Evolutionary conservation across 2,888 invertebrate species (phyloP).

Genomic region (Standfussiana lucernea): DNA sequence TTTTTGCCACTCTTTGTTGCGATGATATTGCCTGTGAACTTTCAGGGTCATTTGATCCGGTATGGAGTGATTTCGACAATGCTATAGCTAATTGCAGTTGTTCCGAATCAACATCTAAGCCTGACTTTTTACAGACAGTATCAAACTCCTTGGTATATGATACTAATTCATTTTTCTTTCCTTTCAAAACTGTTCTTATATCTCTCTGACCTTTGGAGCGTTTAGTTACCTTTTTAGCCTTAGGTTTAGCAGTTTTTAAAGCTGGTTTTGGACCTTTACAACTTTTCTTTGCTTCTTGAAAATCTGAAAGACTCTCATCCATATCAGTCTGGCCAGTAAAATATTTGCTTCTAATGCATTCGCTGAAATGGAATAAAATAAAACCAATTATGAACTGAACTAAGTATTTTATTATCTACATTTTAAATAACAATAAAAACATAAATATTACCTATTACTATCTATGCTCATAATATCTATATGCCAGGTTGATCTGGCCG

Average conservation of each 20-base stretch:
- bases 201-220: slow-evolving; percentile 82
- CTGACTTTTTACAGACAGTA: slow-evolving; percentile 83
- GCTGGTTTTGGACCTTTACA: slow-evolving; percentile 75
- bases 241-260: slow-evolving; percentile 66
- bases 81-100: slow-evolving; percentile 93
- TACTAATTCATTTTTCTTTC: slow-evolving; percentile 82
- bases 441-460: slow-evolving; percentile 74
- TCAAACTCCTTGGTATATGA: slow-evolving; percentile 84
- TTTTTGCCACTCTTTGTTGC: slow-evolving; percentile 79
- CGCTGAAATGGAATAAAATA: slow-evolving; percentile 72
- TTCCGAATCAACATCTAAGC: slow-evolving; percentile 91
- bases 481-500: slow-evolving; percentile 79
- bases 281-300: slow-evolving; percentile 80
- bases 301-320: slow-evolving; percentile 86
- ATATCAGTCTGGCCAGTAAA: slow-evolving; percentile 77
- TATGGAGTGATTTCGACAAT: slow-evolving; percentile 91
- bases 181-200: slow-evolving; percentile 81
- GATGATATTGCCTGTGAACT: slow-evolving; percentile 67
- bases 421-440: slow-evolving; percentile 38
- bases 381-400: slow-evolving; percentile 74
- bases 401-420: slow-evolving; percentile 60
- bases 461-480: slow-evolving; percentile 78
- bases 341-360: slow-evolving; percentile 82
- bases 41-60: slow-evolving; percentile 47
- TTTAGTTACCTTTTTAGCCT: slow-evolving; percentile 74